Evolutionary conservation across 2,888 invertebrate genomes (phyloP), one percentile per base, ranked within the genome.

Genomic region (Melieria picta): DNA sequence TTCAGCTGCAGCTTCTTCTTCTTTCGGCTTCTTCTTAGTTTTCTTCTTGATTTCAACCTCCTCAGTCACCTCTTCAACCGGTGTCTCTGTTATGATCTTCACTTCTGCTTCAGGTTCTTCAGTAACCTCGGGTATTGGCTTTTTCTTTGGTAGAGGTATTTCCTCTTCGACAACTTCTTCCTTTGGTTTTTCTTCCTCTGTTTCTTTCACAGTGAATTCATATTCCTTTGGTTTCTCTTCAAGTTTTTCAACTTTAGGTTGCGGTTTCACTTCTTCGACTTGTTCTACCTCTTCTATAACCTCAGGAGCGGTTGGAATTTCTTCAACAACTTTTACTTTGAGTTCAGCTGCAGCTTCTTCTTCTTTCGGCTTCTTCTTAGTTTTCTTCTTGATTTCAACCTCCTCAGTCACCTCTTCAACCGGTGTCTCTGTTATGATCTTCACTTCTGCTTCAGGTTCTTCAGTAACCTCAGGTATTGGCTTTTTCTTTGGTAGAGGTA

Each of bases 261-360:
- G 80, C 71, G 81, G 80, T 64, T 83, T 81, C 11, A 80, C 75
- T 76, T 82, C 79, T 73, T 80, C 78, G 30, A 81, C 75, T 77
- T 83, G 82, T 71, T 83, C 81, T 3, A 84, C 74, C 65, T 83
- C 80, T 70, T 83, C 78, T 3, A 81, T 79, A 30, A 81, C 77
- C 58, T 80, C 73, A 5, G 76, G 78, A 30, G 77, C 77, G 63
- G 75, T 75, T 1, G 80, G 79, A 48, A 77, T 58, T 74, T 83
- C 83, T 67, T 88, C 87, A 3, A 74, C 73, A 10, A 84, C 71
- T 3, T 80, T 83, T 7, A 86, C 80, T 45, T 81, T 80, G 1
- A 86, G 82, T 64, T 83, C 82, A 10, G 83, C 82, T 42, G 79
- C 81, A 7, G 80, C 83, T 73, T 84, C 83, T 45, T 82, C 82